Evolutionary conservation across 2,113 vertebrate genomes (phyloP), one percentile per base, ranked within the genome.

Genomic region (Rhineura floridana): DNA sequence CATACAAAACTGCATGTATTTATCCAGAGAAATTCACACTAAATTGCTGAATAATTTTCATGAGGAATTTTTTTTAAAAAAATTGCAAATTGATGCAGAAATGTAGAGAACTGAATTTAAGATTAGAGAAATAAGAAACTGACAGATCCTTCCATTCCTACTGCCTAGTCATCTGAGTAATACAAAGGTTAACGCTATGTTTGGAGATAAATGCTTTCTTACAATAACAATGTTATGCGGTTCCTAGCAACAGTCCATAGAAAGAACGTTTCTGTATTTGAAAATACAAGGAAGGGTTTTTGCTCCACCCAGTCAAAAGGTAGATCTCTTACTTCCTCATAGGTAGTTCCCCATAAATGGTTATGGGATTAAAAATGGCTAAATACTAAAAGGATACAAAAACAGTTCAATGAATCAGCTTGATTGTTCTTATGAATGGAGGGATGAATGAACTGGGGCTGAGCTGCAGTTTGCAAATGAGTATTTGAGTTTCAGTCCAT

Each of bases 351-450:
- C 42, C 33, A 73, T 46, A 88, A 83, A 83, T 44, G n/a, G 46
- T 19, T 39, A 81, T 69, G 85, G 25, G 39, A n/a, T 87, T 87
- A 55, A 77, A 52, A 87, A 79, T 55, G 33, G 30, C 78, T 73
- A 87, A 87, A 87, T 75, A n/a, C 33, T 62, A 21, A 25, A 82
- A 62, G 52, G 69, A 48, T 63, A 36, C 67, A 82, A 87, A 86
- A 80, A 42, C 42, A 72, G 9, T 39, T 73, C 11, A 63, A 36
- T 63, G 30, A 87, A 62, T 82, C 67, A 73, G 67, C 39, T 3
- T 19, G 39, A 75, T 82, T 82, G 67, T 87, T 81, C 79, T 87
- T 62, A 75, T 63, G 42, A 82, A 75, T 23, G 13, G 30, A 59
- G 80, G 42, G 50, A 21, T 19, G 67, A 85, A 42, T 75, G 73